Base-by-base conservation (phyloP, 2,113 vertebrate genomes). In the Ictalurus punctatus region DNA sequence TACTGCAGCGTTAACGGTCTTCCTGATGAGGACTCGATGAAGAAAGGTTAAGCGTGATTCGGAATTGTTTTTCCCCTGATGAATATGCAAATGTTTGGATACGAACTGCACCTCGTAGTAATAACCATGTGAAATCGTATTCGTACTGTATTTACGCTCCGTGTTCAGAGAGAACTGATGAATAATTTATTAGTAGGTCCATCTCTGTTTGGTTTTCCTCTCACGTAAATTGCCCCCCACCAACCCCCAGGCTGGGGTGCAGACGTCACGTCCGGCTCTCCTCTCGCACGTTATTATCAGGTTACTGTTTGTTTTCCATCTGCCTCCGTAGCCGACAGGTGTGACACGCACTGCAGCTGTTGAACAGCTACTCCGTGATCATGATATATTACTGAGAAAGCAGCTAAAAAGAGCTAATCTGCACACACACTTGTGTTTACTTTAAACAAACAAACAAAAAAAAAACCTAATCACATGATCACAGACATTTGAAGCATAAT, bases 301-400 rank as follows among this genome's bases (percentile, higher is more conserved):
- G 37, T 30, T 61, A 73, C 25, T 84, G 71, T 84, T 76, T 88
- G 37, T 88, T 74, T 88, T 88, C 19, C 82, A 65, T 59, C 30
- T 25, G 6, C 16, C 21, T 71, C 48, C 86, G 79, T 73, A 56
- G 13, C 37, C 27, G 80, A 54, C 67, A 88, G 52, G 73, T 83
- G 80, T 58, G 79, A 59, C 69, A 7, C 37, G 34, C 8, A 2
- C 80, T 82, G 30, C 56, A 59, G 56, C 54, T 59, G 56, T 59
- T 59, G 10, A 34, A 59, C 56, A 37, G 79, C n/a, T 34, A n/a
- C 79, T 34, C 16, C n/a, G 13, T 23, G 3, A 34, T 37, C 17
- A 5, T 21, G 17, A 34, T 34, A 34, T 82, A 19, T 19, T 59
- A 37, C 8, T 23, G 17, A 59, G 44, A 79, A n/a, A 80, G 37